Base-by-base conservation (phyloP, 2,797 vertebrate species). In the Florisuga fusca region DNA sequence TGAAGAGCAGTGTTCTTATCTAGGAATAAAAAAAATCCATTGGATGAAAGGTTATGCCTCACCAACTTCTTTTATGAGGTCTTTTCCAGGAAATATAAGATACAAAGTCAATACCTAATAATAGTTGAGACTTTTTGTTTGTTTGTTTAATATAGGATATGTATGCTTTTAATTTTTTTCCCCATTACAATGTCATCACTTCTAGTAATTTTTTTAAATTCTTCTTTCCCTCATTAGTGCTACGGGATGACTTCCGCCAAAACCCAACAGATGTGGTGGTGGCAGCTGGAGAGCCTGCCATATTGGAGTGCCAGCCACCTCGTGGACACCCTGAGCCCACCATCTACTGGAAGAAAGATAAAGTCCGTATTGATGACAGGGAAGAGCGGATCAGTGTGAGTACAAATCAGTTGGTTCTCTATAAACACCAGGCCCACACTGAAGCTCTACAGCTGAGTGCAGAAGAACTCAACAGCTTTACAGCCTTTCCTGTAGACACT, bases 281-380 rank as follows among this genome's bases (percentile, higher is more conserved):
- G 95, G 99, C 99, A 53, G 99, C 98, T 16, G 99, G 99, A 82
- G 99, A 99, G 90, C 99, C 99, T 12, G 99, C 99, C 9, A 99
- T 99, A 76, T 95, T 99, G 96, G 99, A 99, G 93, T 99, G 99
- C 82, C 99, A 99, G 54, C 99, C 99, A 3, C 99, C 99, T 18
- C 98, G 99, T 79, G 99, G 99, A 64, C 99, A 99, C 91, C 99
- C 99, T 4, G 99, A 99, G 91, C 99, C 99, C 73, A 99, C 99
- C 82, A 99, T 99, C 97, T 99, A 98, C 98, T 99, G 99, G 99
- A 99, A 99, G 96, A 99, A 99, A 92, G 99, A 99, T 96, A 99
- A 99, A 99, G 98, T 99, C 91, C 98, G 98, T 88, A 99, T 99
- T 34, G 99, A 99, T 51, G 99, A 99, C 96, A 98, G 97, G 71